Percentiles rank a stretch among this genome's conserved stretches.
Evolutionary conservation across 2,113 vertebrate species (phyloP).

Genomic region (Candoia aspera): DNA sequence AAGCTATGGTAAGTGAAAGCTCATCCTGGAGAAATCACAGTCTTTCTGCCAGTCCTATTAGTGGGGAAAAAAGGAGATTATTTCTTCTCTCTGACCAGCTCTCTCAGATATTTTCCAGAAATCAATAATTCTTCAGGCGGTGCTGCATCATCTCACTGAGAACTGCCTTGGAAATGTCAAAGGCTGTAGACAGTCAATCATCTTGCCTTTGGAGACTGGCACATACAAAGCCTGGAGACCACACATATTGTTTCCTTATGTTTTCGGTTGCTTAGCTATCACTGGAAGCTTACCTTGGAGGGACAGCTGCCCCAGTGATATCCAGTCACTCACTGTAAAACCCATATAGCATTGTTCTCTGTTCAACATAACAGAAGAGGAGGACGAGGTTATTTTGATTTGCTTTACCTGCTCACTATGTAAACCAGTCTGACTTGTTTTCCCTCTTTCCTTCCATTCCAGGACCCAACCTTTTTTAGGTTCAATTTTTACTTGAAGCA

Average conservation of each 20-base stretch:
- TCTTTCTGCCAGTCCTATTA: slow-evolving; percentile 9
- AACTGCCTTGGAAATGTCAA: slow-evolving; percentile 48
- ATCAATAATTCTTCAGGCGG: neutral
- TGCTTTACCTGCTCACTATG: slow-evolving; percentile 42
- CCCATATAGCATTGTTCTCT: slow-evolving; percentile 1
- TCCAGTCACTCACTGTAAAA: slow-evolving; percentile 44
- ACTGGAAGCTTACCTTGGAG: slow-evolving; percentile 27
- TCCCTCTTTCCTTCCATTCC: slow-evolving; percentile 7
- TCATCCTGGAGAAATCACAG: neutral
- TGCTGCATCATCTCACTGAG: slow-evolving; percentile 6
- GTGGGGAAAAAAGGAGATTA: neutral
- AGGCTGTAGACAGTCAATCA: slow-evolving; percentile 45
- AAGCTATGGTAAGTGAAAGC: slow-evolving; percentile 3
- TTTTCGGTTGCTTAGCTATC: slow-evolving; percentile 40
- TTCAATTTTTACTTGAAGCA: slow-evolving; percentile 33
- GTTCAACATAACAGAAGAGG: slow-evolving; percentile 52
- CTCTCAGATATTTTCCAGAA: slow-evolving; percentile 23
- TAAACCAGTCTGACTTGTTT: slow-evolving; percentile 28
- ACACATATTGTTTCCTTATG: slow-evolving; percentile 46
- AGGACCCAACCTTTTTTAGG: slow-evolving; percentile 21
- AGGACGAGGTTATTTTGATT: slow-evolving; percentile 20
- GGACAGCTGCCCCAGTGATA: slow-evolving; percentile 18
- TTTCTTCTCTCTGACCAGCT: slow-evolving; percentile 13
- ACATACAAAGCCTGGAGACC: slow-evolving; percentile 49
- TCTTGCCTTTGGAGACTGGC: slow-evolving; percentile 20